A percentile compares a stretch with the other conserved stretches of the same genome.
These are phyloP conservation scores for Sesamia nonagrioides DNA, from an alignment of 1,140 invertebrate genomes.

Conservation along the genomic window DNA sequence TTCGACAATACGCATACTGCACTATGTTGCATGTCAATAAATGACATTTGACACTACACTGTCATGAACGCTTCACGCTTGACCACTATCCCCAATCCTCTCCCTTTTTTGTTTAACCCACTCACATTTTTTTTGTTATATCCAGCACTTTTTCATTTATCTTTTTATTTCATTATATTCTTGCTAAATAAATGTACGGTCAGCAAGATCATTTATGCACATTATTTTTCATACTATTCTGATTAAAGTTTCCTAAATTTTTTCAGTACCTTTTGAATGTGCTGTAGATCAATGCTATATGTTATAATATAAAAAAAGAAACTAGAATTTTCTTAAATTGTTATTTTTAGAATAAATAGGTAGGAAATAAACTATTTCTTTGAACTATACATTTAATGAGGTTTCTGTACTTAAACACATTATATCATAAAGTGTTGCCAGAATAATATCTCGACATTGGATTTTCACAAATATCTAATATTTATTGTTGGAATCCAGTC, in stretches of 20 bases:
- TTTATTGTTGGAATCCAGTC: neutral
- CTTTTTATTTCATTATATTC: constrained; percentile 21
- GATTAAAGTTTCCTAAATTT: constrained; percentile 36
- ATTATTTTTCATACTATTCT: constrained; percentile 1
- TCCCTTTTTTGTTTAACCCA: constrained; percentile 53
- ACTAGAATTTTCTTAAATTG: neutral
- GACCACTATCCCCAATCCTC: constrained; percentile 56
- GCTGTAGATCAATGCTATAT: constrained; percentile 40
- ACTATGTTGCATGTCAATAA: constrained; percentile 74
- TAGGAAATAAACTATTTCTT: neutral
- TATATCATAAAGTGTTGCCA: too few relatives aligned
- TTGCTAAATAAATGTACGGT: constrained; percentile 31
- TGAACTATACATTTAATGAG: neutral
- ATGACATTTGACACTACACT: constrained; percentile 58
- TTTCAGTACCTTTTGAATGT: constrained; percentile 15
- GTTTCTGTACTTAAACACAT: neutral
- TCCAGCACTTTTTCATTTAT: constrained; percentile 45
- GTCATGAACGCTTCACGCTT: constrained; percentile 69
- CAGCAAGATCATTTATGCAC: constrained; percentile 37
- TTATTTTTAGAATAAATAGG: neutral
- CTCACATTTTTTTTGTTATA: constrained; percentile 41
- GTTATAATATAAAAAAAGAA: neutral
- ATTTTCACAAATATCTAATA: neutral
- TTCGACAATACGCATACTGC: constrained; percentile 73
- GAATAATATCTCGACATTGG: neutral